These are phyloP conservation scores for Horisme vitalbata DNA, from an alignment of 2,888 invertebrate species.

Conservation along the genomic window DNA sequence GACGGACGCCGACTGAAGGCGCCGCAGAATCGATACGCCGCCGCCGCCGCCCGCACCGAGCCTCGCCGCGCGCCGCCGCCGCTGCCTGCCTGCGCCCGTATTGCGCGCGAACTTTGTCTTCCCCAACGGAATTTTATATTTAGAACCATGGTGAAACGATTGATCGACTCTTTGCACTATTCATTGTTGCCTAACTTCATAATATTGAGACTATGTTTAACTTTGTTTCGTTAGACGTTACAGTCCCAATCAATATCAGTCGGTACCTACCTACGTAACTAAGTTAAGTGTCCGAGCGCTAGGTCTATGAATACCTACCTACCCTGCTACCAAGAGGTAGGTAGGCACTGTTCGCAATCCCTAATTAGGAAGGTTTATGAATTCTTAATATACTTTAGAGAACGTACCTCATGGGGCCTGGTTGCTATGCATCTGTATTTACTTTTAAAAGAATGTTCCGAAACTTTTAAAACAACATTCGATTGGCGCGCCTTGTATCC, in stretches of 20 bases:
- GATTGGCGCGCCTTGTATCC: constrained; percentile 37
- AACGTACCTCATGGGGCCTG: not conserved
- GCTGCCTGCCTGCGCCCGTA: constrained; percentile 71
- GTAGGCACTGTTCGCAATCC: no score
- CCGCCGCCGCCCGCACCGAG: constrained; percentile 56
- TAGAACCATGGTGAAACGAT: constrained; percentile 81
- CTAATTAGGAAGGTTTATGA: no score
- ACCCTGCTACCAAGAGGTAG: no score
- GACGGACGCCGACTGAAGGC: constrained; percentile 81
- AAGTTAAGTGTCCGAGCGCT: no score
- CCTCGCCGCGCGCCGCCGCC: constrained; percentile 52
- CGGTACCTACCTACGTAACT: no score
- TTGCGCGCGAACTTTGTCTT: constrained; percentile 83
- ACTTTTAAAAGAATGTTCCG: constrained; percentile 6
- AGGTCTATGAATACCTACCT: no score
- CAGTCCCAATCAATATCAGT: no score
- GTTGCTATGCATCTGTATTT: not conserved
- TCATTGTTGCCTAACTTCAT: constrained; percentile 68
- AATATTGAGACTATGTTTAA: no score
- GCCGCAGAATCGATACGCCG: constrained; percentile 77
- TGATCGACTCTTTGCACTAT: constrained; percentile 81
- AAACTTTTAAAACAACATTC: constrained; percentile 29
- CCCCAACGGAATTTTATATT: constrained; percentile 81
- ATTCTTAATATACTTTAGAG: no score
- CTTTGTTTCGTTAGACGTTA: no score